Base-by-base conservation (phyloP, 2,797 vertebrate species). In the Thamnophis elegans region DNA sequence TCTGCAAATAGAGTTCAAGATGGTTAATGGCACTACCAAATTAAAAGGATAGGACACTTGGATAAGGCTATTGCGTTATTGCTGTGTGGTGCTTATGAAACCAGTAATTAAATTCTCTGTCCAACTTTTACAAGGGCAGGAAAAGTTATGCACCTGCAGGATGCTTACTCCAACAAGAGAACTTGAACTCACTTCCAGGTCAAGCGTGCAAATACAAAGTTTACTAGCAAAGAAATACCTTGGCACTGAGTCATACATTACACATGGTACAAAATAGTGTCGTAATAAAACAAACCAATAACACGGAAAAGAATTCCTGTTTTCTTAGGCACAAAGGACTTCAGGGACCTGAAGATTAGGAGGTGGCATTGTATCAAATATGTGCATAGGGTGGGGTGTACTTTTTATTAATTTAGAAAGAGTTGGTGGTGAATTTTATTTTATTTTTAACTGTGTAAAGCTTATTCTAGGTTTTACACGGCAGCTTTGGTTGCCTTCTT, bases 41-140 rank as follows among this genome's bases (percentile, higher is more conserved):
- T 91, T 88, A 93, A 85, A 82, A 91, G 86, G 51, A 91, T 62
- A 91, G 89, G 89, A 93, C 68, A 91, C n/a, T 91, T 91, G 82
- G 89, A 91, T 90, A 93, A 56, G 62, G 78, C 89, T 85, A 60
- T 88, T 93, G 88, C 32, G 47, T 91, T 91, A 91, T 93, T 88
- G 82, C 73, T 88, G 86, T 91, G 56, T 55, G 88, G 56, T 89
- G 86, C 89, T 93, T 65, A 88, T 26, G 56, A 88, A 90, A 88
- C 26, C 32, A 68, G 68, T 42, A 91, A 88, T 93, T 88, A 91
- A 88, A 58, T 88, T 88, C 92, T 91, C 68, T 54, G 47, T 91
- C 93, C 78, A 85, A 53, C n/a, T 26, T 91, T 91, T 88, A 62
- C 11, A 4, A 16, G 54, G 47, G 58, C 88, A 89, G 32, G 86